Evolutionary conservation across 2,888 invertebrate genomes (phyloP), one percentile per base, ranked within the genome.

Genomic region (Cybosia mesomella): DNA sequence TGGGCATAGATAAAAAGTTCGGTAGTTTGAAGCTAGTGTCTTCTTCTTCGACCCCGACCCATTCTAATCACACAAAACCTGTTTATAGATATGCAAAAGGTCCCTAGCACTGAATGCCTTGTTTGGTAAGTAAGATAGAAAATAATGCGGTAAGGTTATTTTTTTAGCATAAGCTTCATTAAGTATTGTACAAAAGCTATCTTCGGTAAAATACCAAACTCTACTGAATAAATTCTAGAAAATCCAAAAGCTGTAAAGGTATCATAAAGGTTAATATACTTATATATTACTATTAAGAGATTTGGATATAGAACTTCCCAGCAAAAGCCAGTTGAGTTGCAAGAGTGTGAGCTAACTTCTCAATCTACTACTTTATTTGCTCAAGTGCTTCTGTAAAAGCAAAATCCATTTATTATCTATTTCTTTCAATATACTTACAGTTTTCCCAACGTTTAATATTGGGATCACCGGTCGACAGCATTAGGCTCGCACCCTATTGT

Each of bases 21-120:
- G 89, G 94, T 94, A 94, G 93, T 89, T 92, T 91, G 91, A 92
- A 89, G 92, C 91, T 94, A 94, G 93, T 76, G 93, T 93, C 94
- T 92, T 94, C 90, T 89, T 88, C 68, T 77, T 86, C 86, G 87
- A 87, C 86, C 91, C 91, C 87, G 84, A 85, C 88, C 90, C 86
- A 84, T 88, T 87, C 82, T 87, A 86, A 88, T 84, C 80, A 89
- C 90, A 91, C 89, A 85, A 86, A 85, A 77, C 91, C 86, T 84
- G 83, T 84, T 85, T 65, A 82, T 88, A 89, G 86, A 86, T 79
- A 83, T 81, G 76, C 84, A 79, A 85, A 85, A 84, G 81, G 85
- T 85, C 81, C 74, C 77, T 83, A 84, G 85, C 84, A 85, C 84
- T 82, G 78, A 83, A 84, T 83, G 83, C 83, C 79, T 81, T 75